These are phyloP conservation scores for Chaetogeoica ovagalla DNA, from an alignment of 2,888 invertebrate genomes.

Conservation along the genomic window DNA sequence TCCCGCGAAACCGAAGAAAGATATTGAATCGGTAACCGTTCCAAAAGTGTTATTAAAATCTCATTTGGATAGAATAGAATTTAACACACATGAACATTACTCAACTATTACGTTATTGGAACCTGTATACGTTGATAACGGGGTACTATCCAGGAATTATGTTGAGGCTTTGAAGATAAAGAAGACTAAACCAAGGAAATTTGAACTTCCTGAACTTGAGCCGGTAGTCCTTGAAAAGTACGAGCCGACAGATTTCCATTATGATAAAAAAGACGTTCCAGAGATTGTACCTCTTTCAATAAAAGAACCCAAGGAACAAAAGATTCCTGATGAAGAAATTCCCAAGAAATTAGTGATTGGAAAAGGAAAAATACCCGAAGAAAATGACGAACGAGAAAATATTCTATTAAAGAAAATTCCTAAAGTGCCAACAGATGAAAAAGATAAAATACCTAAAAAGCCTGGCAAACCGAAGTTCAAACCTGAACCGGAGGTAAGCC, in stretches of 20 bases:
- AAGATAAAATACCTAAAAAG: constrained; percentile 57
- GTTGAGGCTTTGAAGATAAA: constrained; percentile 57
- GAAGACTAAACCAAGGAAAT: constrained; percentile 56
- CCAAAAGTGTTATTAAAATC: constrained; percentile 74
- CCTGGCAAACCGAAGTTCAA: constrained; percentile 54
- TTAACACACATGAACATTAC: constrained; percentile 59
- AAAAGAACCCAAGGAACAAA: constrained; percentile 54
- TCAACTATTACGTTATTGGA: constrained; percentile 59
- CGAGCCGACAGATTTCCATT: constrained; percentile 54
- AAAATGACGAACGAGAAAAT: constrained; percentile 58
- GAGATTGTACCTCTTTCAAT: constrained; percentile 56
- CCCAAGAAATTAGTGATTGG: constrained; percentile 61
- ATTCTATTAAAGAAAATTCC: constrained; percentile 62
- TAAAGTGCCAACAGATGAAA: constrained; percentile 53
- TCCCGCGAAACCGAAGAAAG: constrained; percentile 62
- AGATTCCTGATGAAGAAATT: constrained; percentile 61
- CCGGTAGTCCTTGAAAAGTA: constrained; percentile 56
- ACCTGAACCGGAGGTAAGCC: constrained; percentile 57
- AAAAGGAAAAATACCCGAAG: constrained; percentile 62
- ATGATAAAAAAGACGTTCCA: constrained; percentile 57
- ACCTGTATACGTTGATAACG: constrained; percentile 57
- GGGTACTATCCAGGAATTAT: constrained; percentile 58
- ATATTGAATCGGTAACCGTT: constrained; percentile 60
- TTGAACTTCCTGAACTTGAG: constrained; percentile 56
- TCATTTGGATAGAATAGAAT: constrained; percentile 66